Conservation (phyloP, 2,888 invertebrate species). For the Dastarcus helophoroides region DNA sequence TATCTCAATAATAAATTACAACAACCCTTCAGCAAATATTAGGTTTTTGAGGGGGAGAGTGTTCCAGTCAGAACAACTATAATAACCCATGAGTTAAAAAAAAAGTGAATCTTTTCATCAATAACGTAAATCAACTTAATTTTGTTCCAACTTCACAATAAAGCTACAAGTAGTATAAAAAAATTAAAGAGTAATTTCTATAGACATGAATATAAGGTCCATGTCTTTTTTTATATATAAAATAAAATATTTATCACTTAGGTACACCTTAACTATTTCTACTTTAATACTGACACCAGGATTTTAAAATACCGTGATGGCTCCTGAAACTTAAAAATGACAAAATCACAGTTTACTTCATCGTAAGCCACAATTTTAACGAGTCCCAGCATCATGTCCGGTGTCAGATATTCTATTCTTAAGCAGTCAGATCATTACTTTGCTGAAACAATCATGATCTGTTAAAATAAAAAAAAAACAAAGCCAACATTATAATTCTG, state of each 20-base stretch:
- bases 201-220: conserved; percentile 18
- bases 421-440: too few species aligned
- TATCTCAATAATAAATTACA: conserved; percentile 24
- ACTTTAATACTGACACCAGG: conserved; percentile 27
- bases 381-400: too few species aligned
- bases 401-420: too few species aligned
- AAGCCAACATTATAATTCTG: too few species aligned
- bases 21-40: too few species aligned
- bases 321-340: conserved; percentile 7
- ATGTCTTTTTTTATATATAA: conserved; percentile 22
- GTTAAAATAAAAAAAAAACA: too few species aligned
- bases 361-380: conserved; percentile 12
- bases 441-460: conserved; percentile 12
- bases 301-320: conserved; percentile 12
- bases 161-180: conserved; percentile 15
- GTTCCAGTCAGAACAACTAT: conserved; percentile 12
- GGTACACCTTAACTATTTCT: conserved; percentile 23
- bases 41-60: conserved; percentile 14
- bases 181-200: conserved; percentile 17
- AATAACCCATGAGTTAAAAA: conserved; percentile 10
- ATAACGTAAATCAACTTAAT: conserved; percentile 8
- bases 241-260: conserved; percentile 30
- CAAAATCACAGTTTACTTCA: conserved; percentile 11
- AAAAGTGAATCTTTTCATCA: conserved; percentile 7
- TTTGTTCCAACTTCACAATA: too few species aligned